These are phyloP conservation scores for Sebastes taczanowskii DNA, from an alignment of 2,797 vertebrate species.

Conservation along the genomic window DNA sequence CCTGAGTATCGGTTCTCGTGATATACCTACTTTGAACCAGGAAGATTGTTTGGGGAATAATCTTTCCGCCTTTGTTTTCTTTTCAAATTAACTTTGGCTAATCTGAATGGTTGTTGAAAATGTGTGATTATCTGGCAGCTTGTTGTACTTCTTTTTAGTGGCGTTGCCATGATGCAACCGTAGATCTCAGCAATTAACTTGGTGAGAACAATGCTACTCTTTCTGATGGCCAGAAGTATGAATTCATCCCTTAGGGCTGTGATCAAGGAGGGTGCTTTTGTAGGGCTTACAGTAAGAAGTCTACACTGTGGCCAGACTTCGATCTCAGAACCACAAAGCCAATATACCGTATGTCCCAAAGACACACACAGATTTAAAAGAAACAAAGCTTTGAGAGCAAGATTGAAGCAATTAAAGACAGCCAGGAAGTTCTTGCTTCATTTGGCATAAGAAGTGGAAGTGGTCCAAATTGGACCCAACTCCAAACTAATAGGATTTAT, in stretches of 20 bases:
- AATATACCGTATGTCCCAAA: neutral
- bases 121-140: neutral
- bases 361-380: neutral
- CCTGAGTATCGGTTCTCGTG: neutral
- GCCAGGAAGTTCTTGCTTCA: neutral
- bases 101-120: neutral
- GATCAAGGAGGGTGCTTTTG: neutral
- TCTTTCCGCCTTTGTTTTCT: neutral
- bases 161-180: neutral
- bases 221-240: neutral
- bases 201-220: neutral
- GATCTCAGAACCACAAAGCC: neutral
- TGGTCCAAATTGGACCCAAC: constrained; percentile 9
- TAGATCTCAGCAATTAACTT: neutral
- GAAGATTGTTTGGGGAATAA: neutral
- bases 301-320: neutral
- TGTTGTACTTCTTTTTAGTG: neutral
- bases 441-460: neutral
- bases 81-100: neutral
- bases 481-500: constrained; percentile 49
- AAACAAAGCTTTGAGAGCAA: constrained; percentile 6
- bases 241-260: neutral
- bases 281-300: neutral
- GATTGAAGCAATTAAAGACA: constrained; percentile 20
- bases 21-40: neutral